Evolutionary conservation across 2,888 invertebrate species (phyloP), one percentile per base, ranked within the genome.

Genomic region (Aradus depressus): DNA sequence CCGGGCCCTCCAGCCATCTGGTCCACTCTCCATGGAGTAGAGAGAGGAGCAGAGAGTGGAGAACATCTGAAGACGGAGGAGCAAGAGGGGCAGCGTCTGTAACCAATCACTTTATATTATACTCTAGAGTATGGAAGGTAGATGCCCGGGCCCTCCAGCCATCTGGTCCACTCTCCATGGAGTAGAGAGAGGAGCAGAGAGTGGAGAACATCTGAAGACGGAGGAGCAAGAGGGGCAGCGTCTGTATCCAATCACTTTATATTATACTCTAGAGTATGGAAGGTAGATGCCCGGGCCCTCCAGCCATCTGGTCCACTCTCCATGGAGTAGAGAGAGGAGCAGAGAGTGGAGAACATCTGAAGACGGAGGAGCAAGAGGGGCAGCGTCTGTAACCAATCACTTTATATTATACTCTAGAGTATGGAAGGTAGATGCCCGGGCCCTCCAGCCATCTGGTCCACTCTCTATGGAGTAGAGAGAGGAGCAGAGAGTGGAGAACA

Each of bases 151-250:
- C n/a, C n/a, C n/a, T n/a, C n/a, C n/a, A n/a, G n/a, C n/a, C n/a
- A 47, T 69, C 66, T 14, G 48, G 43, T 14, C 51, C 37, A 6
- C 51, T 44, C 28, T 56, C 47, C 12, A 52, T 42, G 26, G 51
- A 39, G 57, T 79, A 75, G 2, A 81, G 66, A 47, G 79, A 74
- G 50, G 75, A 70, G 66, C 81, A 75, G 59, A 83, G 69, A 65
- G 77, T 75, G 1, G 80, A 75, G 32, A 82, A 69, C 75, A 85
- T 79, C 63, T 79, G 80, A 38, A 85, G 67, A 48, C 79, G 74
- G 57, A 77, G 74, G 38, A 75, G n/a, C n/a, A n/a, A n/a, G n/a
- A n/a, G n/a, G n/a, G n/a, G n/a, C n/a, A n/a, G n/a, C n/a, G n/a
- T n/a, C n/a, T n/a, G n/a, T n/a, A n/a, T n/a, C n/a, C n/a, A n/a